Conservation (phyloP, 2,113 vertebrate species). For the Scortum barcoo region DNA sequence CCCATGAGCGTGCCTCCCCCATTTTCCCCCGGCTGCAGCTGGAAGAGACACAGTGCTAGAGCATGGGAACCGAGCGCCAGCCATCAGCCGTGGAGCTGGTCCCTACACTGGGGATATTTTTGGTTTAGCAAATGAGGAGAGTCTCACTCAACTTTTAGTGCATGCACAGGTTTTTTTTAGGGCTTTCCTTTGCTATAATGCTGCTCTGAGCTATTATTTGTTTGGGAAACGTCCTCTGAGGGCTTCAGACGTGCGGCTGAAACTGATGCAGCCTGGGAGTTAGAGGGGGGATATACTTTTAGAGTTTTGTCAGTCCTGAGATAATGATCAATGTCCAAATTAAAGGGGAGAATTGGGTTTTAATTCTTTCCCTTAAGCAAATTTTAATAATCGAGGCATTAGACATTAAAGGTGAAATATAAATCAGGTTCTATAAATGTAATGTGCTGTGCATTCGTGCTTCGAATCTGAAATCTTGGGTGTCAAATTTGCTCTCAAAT, state of each 20-base stretch:
- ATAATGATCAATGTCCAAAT: neutral
- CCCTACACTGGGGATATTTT: slow-evolving; percentile 60
- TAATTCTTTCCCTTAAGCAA: neutral
- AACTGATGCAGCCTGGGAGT: slow-evolving; percentile 28
- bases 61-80: slow-evolving; percentile 79
- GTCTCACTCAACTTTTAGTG: slow-evolving; percentile 38
- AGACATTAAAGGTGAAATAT: neutral
- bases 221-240: slow-evolving; percentile 41
- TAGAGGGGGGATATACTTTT: slow-evolving; percentile 9
- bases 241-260: slow-evolving; percentile 36
- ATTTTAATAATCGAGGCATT: neutral
- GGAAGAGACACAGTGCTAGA: slow-evolving; percentile 74
- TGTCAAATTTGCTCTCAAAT: neutral
- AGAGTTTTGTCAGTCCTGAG: neutral
- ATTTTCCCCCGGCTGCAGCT: slow-evolving; percentile 72
- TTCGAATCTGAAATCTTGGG: neutral
- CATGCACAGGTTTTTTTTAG: slow-evolving; percentile 22
- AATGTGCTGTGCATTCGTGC: too few species aligned
- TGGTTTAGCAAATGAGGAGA: slow-evolving; percentile 55
- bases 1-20: slow-evolving; percentile 76
- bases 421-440: neutral
- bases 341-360: neutral
- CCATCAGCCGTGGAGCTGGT: slow-evolving; percentile 51
- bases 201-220: slow-evolving; percentile 53
- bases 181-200: slow-evolving; percentile 14